Percentiles rank a stretch among this genome's conserved stretches.
phyloP scores from a whole-genome alignment of 2,113 vertebrate species.

The Caloenas nicobarica region DNA sequence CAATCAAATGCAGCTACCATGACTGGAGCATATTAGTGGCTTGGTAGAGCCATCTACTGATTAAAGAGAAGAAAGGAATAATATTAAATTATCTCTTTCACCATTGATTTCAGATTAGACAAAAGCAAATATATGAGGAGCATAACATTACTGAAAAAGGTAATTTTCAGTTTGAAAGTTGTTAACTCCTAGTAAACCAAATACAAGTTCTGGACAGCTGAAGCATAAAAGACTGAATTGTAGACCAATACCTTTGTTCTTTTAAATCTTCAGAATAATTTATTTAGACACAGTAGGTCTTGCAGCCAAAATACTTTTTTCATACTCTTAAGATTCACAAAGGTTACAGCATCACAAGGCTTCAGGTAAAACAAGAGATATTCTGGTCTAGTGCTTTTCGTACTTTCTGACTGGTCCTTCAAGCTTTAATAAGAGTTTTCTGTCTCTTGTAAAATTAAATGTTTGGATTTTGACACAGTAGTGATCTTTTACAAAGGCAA shows the following conservation, averaged over 20 bases:
- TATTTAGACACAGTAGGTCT: background rate
- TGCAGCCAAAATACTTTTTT: background rate
- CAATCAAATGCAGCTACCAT: background rate
- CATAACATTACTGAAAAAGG: background rate
- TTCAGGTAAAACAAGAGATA: background rate
- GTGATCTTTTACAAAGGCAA: background rate
- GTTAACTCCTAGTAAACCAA: background rate
- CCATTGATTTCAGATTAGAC: background rate
- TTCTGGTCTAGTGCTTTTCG: background rate
- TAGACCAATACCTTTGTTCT: background rate
- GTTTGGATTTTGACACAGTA: background rate
- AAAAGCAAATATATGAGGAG: background rate
- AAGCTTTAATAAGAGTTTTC: background rate
- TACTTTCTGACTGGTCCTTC: background rate
- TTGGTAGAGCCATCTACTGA: slow-evolving; percentile 30
- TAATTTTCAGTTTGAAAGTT: background rate
- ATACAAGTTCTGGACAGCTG: background rate
- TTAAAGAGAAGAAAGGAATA: background rate
- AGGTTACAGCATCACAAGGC: background rate
- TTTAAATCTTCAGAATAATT: background rate
- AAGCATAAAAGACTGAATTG: background rate
- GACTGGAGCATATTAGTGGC: background rate
- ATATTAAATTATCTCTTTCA: background rate
- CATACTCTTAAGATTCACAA: background rate
- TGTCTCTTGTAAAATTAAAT: background rate